Percentiles rank a stretch among this genome's conserved stretches.
Evolutionary conservation across 2,797 vertebrate genomes (phyloP).

Genomic region (Gymnodraco acuticeps): DNA sequence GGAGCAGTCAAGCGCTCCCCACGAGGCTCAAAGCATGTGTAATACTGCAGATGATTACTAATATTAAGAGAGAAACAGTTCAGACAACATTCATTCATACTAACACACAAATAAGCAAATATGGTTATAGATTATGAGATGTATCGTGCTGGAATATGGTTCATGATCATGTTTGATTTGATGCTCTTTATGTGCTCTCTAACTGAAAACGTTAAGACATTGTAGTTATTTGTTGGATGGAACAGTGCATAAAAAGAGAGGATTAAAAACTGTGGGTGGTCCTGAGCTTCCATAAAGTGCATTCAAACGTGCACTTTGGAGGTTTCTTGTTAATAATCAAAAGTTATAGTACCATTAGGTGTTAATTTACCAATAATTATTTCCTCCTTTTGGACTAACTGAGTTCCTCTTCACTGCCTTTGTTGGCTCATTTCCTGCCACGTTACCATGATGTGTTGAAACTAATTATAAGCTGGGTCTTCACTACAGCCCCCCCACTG

Average conservation of each 20-base stretch:
- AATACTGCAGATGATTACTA: not conserved
- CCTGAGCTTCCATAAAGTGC: not conserved
- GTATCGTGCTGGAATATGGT: too few species aligned
- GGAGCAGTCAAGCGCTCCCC: slow-evolving; percentile 3
- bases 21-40: too few species aligned
- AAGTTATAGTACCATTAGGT: not conserved
- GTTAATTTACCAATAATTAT: not conserved
- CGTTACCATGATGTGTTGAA: not conserved
- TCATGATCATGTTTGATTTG: too few species aligned
- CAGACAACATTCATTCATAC: not conserved
- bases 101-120: not conserved
- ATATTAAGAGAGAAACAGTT: too few species aligned
- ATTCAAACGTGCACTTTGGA: not conserved
- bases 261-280: not conserved
- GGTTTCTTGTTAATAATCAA: too few species aligned
- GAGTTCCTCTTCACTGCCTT: not conserved
- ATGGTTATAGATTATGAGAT: too few species aligned
- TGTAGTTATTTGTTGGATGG: too few species aligned
- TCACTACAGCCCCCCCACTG: too few species aligned
- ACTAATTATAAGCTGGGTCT: not conserved
- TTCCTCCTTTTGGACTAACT: too few species aligned
- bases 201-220: too few species aligned
- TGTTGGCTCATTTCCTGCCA: not conserved
- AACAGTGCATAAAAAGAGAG: not conserved
- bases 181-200: too few species aligned